Evolutionary conservation across 2,888 invertebrate species (phyloP).

Genomic region (Sepioteuthis lessoniana): DNA sequence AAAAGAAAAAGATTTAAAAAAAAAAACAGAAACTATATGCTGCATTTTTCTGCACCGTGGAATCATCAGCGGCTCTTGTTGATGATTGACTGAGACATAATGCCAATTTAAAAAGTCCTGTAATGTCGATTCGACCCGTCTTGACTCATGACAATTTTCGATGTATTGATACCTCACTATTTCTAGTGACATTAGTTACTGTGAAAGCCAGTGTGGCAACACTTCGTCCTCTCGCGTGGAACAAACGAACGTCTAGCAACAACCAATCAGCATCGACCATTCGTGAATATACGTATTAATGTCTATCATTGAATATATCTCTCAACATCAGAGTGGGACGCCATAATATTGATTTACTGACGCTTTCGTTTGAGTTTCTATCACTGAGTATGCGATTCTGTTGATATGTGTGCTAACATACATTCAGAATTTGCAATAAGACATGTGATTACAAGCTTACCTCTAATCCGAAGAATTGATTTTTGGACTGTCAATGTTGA

Average conservation of each 20-base stretch:
- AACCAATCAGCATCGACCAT: background rate
- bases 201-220: background rate
- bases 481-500: background rate
- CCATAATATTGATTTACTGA: background rate
- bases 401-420: background rate
- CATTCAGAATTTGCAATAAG: background rate
- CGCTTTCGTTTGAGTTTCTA: background rate
- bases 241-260: background rate
- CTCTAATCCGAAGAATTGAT: background rate
- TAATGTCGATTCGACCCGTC: background rate
- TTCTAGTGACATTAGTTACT: background rate
- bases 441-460: background rate
- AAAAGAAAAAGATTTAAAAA: too few relatives aligned
- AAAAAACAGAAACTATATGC: background rate
- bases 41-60: background rate
- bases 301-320: background rate
- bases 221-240: background rate
- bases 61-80: background rate
- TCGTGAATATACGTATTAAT: background rate
- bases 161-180: background rate
- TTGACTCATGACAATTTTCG: background rate
- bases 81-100: background rate
- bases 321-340: background rate
- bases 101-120: background rate
- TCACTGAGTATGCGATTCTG: background rate